Conservation (phyloP, 2,888 invertebrate species). For the Dryococelus australis region DNA sequence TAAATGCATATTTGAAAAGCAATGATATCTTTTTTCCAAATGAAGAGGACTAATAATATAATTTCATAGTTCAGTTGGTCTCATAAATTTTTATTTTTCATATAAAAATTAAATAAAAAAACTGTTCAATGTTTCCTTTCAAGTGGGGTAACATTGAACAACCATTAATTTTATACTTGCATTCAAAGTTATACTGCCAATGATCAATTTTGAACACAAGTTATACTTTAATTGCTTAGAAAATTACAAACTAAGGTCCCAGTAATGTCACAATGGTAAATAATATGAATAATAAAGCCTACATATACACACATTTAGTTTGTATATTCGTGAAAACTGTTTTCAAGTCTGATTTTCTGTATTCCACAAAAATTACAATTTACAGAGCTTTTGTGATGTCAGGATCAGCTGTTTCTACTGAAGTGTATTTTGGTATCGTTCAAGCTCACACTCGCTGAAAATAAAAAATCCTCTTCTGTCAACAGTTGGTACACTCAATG, state of each 20-base stretch:
- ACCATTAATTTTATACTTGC: not conserved
- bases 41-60: too few species aligned
- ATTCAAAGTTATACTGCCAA: not conserved
- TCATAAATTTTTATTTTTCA: not conserved
- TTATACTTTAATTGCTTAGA: not conserved
- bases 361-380: not conserved
- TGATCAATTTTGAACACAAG: not conserved
- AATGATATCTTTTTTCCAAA: too few species aligned
- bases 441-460: not conserved
- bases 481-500: too few species aligned
- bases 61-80: too few species aligned
- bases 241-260: not conserved
- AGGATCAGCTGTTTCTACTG: not conserved
- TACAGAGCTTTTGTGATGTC: not conserved
- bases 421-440: not conserved
- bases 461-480: not conserved
- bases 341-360: not conserved
- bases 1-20: too few species aligned
- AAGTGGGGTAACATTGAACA: not conserved
- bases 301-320: not conserved
- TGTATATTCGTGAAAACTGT: not conserved
- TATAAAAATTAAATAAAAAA: not conserved
- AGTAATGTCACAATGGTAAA: not conserved
- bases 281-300: not conserved
- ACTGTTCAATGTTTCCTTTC: not conserved